phyloP scores from a whole-genome alignment of 2,888 invertebrate genomes.

The Epirrhoe tristata region DNA sequence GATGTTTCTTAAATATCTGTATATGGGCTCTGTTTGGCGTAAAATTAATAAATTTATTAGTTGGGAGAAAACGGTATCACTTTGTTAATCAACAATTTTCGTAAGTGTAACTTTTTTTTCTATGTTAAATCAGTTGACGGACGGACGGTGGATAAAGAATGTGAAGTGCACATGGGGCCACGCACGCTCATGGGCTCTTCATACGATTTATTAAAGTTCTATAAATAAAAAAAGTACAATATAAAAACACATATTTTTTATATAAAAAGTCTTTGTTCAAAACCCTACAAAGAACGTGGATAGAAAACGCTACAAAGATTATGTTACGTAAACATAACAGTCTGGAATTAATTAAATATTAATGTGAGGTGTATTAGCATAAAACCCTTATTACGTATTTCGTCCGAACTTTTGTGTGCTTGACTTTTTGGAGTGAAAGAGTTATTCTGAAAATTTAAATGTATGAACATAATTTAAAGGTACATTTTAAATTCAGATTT shows the following conservation, averaged over 20 bases:
- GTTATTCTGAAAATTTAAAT: neutral
- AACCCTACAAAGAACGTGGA: neutral
- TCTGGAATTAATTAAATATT: slow-evolving; percentile 24
- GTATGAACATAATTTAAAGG: neutral
- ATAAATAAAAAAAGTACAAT: too few species aligned
- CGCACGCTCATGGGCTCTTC: too few species aligned
- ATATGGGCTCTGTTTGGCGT: too few species aligned
- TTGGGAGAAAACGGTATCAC: too few species aligned
- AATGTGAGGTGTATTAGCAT: slow-evolving; percentile 25
- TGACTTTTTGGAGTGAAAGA: neutral
- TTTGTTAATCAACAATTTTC: too few species aligned
- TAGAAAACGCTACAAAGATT: slow-evolving; percentile 13
- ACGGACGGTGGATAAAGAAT: too few species aligned
- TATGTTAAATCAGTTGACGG: too few species aligned
- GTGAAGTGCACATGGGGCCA: too few species aligned
- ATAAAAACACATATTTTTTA: neutral
- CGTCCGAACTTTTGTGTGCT: slow-evolving; percentile 4
- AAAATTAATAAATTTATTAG: too few species aligned
- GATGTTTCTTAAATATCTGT: too few species aligned
- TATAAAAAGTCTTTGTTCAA: slow-evolving; percentile 22
- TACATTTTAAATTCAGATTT: neutral
- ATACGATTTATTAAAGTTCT: too few species aligned
- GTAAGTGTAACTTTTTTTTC: too few species aligned
- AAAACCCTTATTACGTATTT: slow-evolving; percentile 17
- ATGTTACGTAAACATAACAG: slow-evolving; percentile 17